Evolutionary conservation across 2,113 vertebrate genomes (phyloP).

Genomic region (Phainopepla nitens): DNA sequence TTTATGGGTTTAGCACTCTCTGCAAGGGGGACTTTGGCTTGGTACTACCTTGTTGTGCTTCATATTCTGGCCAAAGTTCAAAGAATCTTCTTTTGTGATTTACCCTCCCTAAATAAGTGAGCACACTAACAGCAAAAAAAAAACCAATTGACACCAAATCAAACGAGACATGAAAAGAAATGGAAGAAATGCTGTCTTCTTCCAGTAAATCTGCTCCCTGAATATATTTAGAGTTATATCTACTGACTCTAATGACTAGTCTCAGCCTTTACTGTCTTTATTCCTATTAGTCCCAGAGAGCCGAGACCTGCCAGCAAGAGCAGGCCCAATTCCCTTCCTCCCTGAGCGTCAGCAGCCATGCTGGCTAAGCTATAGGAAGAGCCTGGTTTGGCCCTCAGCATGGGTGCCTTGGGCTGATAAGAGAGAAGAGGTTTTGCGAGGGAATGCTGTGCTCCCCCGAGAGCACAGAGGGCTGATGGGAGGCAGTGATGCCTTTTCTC

Average conservation of each 20-base stretch:
- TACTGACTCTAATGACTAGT: background rate
- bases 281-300: background rate
- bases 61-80: background rate
- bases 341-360: accelerated
- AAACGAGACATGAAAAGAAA: background rate
- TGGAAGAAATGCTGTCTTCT: background rate
- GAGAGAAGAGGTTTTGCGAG: background rate
- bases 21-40: background rate
- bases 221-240: constrained; percentile 17
- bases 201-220: background rate
- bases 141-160: background rate
- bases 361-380: background rate
- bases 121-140: background rate
- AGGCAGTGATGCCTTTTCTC: background rate
- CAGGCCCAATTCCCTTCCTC: background rate
- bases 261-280: constrained; percentile 16
- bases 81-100: background rate
- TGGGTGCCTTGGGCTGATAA: background rate
- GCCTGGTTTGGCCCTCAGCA: background rate
- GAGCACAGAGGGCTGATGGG: background rate
- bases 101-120: background rate
- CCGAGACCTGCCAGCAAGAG: background rate
- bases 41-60: background rate
- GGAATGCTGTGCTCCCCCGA: background rate
- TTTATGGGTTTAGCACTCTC: background rate